Conservation (phyloP, 2,797 vertebrate species). For the Smutsia temminckii region DNA sequence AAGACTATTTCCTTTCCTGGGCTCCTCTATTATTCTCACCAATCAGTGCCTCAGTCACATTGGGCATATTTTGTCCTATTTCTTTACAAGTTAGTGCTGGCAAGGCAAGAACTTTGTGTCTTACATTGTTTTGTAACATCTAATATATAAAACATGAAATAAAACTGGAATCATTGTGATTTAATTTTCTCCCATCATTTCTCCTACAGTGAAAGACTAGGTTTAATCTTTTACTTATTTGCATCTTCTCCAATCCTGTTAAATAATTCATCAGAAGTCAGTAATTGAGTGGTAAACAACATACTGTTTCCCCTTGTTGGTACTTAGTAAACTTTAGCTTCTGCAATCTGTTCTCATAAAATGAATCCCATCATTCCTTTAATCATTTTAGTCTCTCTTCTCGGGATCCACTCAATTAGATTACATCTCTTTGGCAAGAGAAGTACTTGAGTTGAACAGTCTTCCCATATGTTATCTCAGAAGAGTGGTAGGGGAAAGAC, state of each 20-base stretch:
- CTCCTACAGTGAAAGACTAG: not conserved
- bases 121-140: not conserved
- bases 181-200: constrained; percentile 15
- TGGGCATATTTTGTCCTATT: not conserved
- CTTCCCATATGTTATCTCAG: constrained; percentile 48
- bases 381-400: constrained; percentile 60
- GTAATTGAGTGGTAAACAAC: constrained; percentile 56
- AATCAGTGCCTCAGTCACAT: not conserved
- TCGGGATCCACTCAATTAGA: constrained; percentile 56
- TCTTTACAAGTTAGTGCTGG: not conserved
- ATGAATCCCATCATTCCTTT: constrained; percentile 52
- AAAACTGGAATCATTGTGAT: constrained; percentile 24
- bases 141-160: not conserved
- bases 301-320: constrained; percentile 45
- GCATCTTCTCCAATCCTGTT: constrained; percentile 30
- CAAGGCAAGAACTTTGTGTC: not conserved
- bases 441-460: constrained; percentile 53
- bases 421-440: constrained; percentile 44
- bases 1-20: not conserved
- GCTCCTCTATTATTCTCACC: not conserved
- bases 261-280: constrained; percentile 63
- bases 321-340: constrained; percentile 60
- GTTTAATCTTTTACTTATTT: constrained; percentile 52
- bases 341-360: constrained; percentile 58
- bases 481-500: not conserved